Evolutionary conservation across 1,140 invertebrate genomes (phyloP), one percentile per base, ranked within the genome.

Genomic region (Brevipalpus yothersi): DNA sequence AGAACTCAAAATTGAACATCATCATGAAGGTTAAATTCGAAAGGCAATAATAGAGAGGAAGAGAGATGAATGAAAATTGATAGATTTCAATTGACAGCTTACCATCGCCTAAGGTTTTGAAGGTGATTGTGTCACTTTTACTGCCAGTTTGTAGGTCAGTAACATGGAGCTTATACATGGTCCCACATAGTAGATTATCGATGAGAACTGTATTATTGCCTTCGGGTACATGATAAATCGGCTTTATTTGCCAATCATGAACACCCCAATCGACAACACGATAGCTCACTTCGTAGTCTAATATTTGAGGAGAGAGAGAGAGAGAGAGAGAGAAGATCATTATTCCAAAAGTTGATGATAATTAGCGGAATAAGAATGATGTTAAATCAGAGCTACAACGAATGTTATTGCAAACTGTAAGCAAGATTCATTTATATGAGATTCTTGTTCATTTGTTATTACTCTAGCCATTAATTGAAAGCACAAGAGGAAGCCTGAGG

Each of bases 171-270:
- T 63, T 9, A 58, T 63, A 41, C 58, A 43, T 47, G 60, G 60
- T 19, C 63, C 64, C 13, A 87, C 86, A 70, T 88, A 89, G 53
- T 91, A 58, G 58, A 58, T 58, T 51, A 40, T 58, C 45, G 10
- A 58, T 9, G 31, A 51, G 12, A 21, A 49, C 58, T 49, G 58
- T 19, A 49, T 58, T 21, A 51, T 58, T 47, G 15, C 21, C 56
- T 17, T 40, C 9, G 41, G 41, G 11, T n/a, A 40, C 31, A 9
- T n/a, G 17, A 58, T 51, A 53, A 19, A 58, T 51, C 4, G 58
- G 58, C 51, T 49, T 49, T 15, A 58, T 53, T n/a, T 58, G 43
- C 58, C 58, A 58, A 41, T 58, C 58, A 41, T 51, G 43, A 51
- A 31, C 23, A 40, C 51, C 42, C 15, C 19, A 49, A 39, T 31